A percentile compares a stretch with the other conserved stretches of the same genome.
phyloP scores from a whole-genome alignment of 2,113 vertebrate species.

The Halcyon malimbica region DNA sequence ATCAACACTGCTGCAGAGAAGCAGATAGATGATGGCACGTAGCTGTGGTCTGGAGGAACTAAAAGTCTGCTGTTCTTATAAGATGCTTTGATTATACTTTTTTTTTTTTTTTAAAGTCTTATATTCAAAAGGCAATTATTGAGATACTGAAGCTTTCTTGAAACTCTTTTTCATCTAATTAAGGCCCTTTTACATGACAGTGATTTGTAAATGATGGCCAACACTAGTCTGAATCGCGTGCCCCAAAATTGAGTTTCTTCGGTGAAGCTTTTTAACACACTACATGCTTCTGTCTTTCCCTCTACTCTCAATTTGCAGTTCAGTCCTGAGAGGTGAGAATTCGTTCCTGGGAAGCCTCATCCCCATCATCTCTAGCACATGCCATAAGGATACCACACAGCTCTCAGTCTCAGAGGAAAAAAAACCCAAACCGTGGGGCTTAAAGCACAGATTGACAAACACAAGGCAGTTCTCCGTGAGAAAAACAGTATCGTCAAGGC shows the following conservation, averaged over 20 bases:
- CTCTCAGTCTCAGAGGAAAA: background rate
- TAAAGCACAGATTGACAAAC: background rate
- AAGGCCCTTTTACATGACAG: conserved; percentile 41
- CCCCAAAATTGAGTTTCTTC: background rate
- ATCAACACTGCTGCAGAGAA: background rate
- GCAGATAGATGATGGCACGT: background rate
- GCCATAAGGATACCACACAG: background rate
- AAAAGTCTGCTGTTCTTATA: background rate
- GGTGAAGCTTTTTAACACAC: background rate
- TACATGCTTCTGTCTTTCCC: background rate
- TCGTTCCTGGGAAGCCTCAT: background rate
- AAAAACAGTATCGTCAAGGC: background rate
- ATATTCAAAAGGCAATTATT: conserved; percentile 36
- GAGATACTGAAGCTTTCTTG: background rate
- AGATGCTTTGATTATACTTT: background rate
- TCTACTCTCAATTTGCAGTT: background rate
- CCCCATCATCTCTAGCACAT: background rate
- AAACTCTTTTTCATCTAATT: background rate
- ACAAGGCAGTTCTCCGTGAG: background rate
- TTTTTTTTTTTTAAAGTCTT: background rate
- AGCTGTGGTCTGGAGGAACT: conserved; percentile 9
- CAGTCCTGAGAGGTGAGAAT: background rate
- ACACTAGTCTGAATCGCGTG: background rate
- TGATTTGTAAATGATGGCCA: conserved; percentile 67
- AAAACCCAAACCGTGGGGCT: background rate